Percentiles rank a stretch among this genome's conserved stretches.
These are phyloP conservation scores for Eupithecia insigniata DNA, from an alignment of 2,888 invertebrate genomes.

Conservation along the genomic window DNA sequence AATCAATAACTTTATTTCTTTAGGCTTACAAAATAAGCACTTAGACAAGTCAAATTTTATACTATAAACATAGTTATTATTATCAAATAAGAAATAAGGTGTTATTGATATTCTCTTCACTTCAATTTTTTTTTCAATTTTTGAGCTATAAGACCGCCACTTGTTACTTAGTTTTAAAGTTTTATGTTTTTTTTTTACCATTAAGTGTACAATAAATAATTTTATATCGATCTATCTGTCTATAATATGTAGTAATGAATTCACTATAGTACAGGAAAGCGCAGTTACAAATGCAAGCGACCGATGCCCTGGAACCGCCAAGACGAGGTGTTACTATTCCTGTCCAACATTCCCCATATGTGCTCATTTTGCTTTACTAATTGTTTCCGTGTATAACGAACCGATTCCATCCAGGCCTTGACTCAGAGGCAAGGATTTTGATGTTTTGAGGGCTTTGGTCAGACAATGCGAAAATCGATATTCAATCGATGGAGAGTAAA, in stretches of 20 bases:
- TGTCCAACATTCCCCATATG: slow-evolving; percentile 5
- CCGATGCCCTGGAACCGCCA: slow-evolving; percentile 1
- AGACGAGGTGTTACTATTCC: slow-evolving; percentile 5
- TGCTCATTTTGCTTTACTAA: slow-evolving; percentile 38
- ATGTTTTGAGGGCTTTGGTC: neutral
- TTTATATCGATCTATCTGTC: too few relatives aligned
- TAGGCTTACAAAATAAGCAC: too few relatives aligned
- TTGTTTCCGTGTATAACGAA: slow-evolving; percentile 44
- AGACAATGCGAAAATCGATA: neutral
- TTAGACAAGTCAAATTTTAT: too few relatives aligned
- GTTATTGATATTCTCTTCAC: too few relatives aligned
- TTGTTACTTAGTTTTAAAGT: too few relatives aligned
- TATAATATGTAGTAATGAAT: neutral
- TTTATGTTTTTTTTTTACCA: too few relatives aligned
- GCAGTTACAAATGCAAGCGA: neutral
- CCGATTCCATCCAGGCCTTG: slow-evolving; percentile 32
- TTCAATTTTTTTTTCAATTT: too few relatives aligned
- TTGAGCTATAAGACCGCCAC: too few relatives aligned
- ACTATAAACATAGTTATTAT: too few relatives aligned
- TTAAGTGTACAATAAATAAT: too few relatives aligned
- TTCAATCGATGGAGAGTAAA: neutral
- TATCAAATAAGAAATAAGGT: too few relatives aligned
- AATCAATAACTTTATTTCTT: too few relatives aligned
- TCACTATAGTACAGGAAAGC: neutral
- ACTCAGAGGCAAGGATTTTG: neutral